Evolutionary conservation across 2,113 vertebrate genomes (phyloP), one percentile per base, ranked within the genome.

Genomic region (Tylochromis polylepis): DNA sequence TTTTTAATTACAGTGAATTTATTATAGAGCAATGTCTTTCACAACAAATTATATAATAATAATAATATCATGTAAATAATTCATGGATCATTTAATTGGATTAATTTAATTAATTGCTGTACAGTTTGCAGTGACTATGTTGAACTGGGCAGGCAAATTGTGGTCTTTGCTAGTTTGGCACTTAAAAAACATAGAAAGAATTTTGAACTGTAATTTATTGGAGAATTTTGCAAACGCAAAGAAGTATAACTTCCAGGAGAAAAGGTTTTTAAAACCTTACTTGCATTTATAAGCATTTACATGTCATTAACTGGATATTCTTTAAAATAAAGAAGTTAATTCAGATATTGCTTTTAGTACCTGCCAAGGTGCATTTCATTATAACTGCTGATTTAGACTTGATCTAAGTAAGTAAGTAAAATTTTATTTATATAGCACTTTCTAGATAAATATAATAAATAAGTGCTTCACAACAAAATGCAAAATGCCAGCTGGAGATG

Each of bases 131-230:
- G 59, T 62, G 31, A 36, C 60, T n/a, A 36, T 65, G 60, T 65
- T n/a, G 31, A 0, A 65, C 4, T 65, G 60, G 31, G 31, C 59
- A 62, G 36, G 36, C 8, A 36, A 36, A 36, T 2, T 62, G 31
- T 62, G 31, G 31, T 62, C 59, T 62, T n/a, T 36, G 31, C 3
- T 7, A 62, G 59, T 62, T 62, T 62, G 0, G 31, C 0, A 0
- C 31, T 62, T 62, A 62, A 31, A 62, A 62, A 62, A 36, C 18
- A 36, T 36, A 62, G 59, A 62, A 12, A 62, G 31, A 10, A 62
- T 62, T 62, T 62, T n/a, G 59, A 62, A 62, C 11, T 62, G 16
- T 11, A 67, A 67, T 67, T 67, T 67, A 22, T 67, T 41, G 36
- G n/a, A 70, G 15, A 70, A 70, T 5, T 70, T 24, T 70, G 36